phyloP scores from a whole-genome alignment of 2,113 vertebrate species.

The Astur gentilis region DNA sequence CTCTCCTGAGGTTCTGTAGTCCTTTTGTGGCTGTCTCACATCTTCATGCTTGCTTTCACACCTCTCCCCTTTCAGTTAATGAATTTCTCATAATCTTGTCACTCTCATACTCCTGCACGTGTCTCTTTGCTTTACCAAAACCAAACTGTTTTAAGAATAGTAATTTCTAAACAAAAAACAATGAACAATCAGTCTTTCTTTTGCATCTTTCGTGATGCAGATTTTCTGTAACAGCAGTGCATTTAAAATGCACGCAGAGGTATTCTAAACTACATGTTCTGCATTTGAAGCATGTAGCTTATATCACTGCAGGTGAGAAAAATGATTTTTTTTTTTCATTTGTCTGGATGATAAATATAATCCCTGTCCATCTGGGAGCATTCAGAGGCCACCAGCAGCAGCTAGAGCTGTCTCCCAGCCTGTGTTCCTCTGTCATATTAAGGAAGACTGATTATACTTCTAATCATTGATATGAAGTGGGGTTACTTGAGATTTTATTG shows the following conservation, averaged over 20 bases:
- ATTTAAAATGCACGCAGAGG: neutral
- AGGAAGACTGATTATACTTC: neutral
- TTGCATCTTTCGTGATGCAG: neutral
- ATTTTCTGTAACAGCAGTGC: neutral
- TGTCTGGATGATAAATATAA: neutral
- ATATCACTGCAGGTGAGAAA: neutral
- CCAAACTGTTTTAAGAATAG: neutral
- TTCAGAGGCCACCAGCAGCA: neutral
- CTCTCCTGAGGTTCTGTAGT: neutral
- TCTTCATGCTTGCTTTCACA: neutral
- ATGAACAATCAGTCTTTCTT: neutral
- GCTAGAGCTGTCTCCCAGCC: neutral
- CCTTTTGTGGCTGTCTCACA: neutral
- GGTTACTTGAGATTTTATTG: neutral
- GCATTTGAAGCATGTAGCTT: neutral
- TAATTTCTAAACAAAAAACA: neutral
- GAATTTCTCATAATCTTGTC: neutral
- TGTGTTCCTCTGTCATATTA: neutral
- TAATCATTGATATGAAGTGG: neutral
- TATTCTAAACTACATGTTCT: neutral
- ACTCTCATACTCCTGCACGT: neutral
- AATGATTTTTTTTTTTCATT: neutral
- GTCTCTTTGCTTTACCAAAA: neutral
- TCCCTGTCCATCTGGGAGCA: neutral
- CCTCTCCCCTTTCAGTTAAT: neutral